Conservation (phyloP, 2,113 vertebrate species). For the Morone chrysops region DNA sequence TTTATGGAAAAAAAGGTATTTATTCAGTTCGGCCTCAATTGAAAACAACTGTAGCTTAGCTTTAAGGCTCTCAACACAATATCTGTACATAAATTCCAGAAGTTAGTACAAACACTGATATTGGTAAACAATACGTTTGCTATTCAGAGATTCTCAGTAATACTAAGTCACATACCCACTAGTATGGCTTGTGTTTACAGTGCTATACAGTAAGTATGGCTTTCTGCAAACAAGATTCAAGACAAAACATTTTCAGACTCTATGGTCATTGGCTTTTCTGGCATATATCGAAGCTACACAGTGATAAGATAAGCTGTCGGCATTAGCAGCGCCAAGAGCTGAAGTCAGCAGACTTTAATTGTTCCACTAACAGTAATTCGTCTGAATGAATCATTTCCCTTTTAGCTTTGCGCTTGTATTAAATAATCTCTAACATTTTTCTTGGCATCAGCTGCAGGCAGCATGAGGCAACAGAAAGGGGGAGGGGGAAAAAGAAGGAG, state of each 20-base stretch:
- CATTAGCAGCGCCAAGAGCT: neutral
- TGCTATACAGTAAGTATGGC: neutral
- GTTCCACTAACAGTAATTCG: conserved; percentile 65
- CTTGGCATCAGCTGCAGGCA: conserved; percentile 58
- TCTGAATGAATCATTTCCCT: conserved; percentile 66
- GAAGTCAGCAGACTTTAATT: conserved; percentile 69
- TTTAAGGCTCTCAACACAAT: conserved; percentile 5
- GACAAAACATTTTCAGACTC: neutral
- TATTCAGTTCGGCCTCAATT: neutral
- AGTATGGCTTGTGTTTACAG: neutral
- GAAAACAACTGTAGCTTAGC: conserved; percentile 5
- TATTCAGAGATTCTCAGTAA: neutral
- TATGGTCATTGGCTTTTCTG: neutral
- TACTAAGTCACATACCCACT: neutral
- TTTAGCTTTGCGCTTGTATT: conserved; percentile 50
- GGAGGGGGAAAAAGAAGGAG: conserved; percentile 1
- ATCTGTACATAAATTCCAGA: conserved; percentile 4
- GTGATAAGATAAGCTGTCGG: conserved; percentile 10
- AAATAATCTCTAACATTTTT: conserved; percentile 58
- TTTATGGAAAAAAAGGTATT: conserved; percentile 1
- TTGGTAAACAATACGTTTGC: neutral
- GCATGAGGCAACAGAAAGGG: conserved; percentile 17
- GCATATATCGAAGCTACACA: conserved; percentile 4
- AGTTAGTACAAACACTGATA: neutral
- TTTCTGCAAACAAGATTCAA: conserved; percentile 3